Evolutionary conservation across 2,888 invertebrate genomes (phyloP).

Genomic region (Neoascia interrupta): DNA sequence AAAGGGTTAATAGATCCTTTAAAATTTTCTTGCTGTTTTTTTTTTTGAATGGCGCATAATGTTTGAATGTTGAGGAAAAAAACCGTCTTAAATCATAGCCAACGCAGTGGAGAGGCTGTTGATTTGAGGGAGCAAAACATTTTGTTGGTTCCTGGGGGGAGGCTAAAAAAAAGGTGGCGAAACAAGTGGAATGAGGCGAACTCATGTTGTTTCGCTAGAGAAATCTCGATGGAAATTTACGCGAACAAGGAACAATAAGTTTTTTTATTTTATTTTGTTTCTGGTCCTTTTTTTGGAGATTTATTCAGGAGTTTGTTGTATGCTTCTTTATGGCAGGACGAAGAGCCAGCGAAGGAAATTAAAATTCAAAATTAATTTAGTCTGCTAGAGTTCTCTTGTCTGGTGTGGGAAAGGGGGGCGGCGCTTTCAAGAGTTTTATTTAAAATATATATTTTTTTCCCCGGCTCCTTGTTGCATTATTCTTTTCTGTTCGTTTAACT

Average conservation of each 20-base stretch:
- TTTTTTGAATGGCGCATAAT: conserved; percentile 13
- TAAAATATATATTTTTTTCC: neutral
- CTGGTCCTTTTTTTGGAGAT: conserved; percentile 18
- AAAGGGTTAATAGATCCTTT: conserved; percentile 64
- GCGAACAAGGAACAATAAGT: conserved; percentile 19
- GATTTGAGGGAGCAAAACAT: conserved; percentile 1
- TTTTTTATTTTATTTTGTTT: too few relatives aligned
- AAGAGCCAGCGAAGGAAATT: conserved; percentile 33
- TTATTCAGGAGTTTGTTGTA: conserved; percentile 4
- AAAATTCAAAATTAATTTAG: conserved; percentile 55
- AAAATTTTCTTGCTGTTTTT: conserved; percentile 27
- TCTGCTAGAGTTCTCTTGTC: conserved; percentile 5
- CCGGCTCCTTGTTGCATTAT: neutral
- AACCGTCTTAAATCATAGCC: too few relatives aligned
- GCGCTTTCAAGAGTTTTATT: neutral
- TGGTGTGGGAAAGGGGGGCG: neutral
- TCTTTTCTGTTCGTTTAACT: neutral
- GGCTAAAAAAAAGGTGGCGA: neutral
- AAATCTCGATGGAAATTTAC: conserved; percentile 21
- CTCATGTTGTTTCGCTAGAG: conserved; percentile 8
- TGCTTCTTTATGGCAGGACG: neutral
- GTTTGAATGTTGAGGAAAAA: too few relatives aligned
- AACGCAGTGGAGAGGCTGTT: conserved; percentile 8
- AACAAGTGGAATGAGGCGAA: neutral
- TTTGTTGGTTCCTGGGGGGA: too few relatives aligned